These are phyloP conservation scores for Drosophila nigritarsus DNA, from an alignment of 2,888 invertebrate species.

Conservation along the genomic window DNA sequence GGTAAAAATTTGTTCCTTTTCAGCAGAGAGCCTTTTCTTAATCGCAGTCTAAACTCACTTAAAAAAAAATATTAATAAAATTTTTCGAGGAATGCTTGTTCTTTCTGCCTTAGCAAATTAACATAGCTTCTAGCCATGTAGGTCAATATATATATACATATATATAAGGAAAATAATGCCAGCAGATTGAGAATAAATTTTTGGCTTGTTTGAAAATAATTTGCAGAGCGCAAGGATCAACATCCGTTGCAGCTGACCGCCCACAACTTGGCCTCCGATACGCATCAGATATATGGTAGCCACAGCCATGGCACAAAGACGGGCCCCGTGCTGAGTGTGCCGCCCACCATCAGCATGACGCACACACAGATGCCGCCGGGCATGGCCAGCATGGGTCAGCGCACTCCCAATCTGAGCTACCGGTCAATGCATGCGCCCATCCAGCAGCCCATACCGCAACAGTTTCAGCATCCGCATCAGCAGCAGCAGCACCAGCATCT, in stretches of 20 bases:
- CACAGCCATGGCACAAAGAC: conserved; percentile 49
- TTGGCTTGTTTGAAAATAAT: not conserved
- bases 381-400: conserved; percentile 71
- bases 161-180: too few species aligned
- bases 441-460: conserved; percentile 64
- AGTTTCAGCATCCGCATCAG: conserved; percentile 29
- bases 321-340: conserved; percentile 72
- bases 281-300: conserved; percentile 62
- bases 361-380: conserved; percentile 81
- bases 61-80: too few species aligned
- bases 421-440: conserved; percentile 52
- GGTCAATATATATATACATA: not conserved
- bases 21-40: too few species aligned
- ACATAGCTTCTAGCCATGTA: not conserved
- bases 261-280: conserved; percentile 79
- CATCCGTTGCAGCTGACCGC: conserved; percentile 75
- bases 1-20: too few species aligned
- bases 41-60: too few species aligned
- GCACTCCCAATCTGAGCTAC: conserved; percentile 71
- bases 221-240: conserved; percentile 82
- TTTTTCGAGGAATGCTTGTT: not conserved
- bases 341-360: conserved; percentile 76
- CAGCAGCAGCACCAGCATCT: conserved; percentile 22
- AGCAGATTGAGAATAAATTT: not conserved
- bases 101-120: not conserved